phyloP scores from a whole-genome alignment of 2,113 vertebrate species.

The Anseranas semipalmata region DNA sequence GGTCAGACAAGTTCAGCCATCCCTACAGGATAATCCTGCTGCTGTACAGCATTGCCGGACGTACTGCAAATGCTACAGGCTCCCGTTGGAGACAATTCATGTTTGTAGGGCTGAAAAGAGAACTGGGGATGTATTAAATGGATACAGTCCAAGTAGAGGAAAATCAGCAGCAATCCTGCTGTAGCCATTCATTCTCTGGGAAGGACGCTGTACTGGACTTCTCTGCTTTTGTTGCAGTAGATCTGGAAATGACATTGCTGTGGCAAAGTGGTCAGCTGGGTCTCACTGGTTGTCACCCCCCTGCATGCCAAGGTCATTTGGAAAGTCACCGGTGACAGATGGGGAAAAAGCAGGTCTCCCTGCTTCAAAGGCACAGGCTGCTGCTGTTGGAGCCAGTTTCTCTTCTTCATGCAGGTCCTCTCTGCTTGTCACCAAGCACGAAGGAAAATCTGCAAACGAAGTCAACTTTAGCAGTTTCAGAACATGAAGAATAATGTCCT shows the following conservation, averaged over 20 bases:
- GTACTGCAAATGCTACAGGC: neutral
- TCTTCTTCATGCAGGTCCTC: accelerated
- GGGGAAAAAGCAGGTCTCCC: neutral
- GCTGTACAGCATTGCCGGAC: neutral
- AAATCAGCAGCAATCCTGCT: neutral
- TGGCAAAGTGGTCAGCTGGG: neutral
- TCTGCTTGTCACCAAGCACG: neutral
- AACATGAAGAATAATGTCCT: constrained; percentile 32
- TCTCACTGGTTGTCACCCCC: neutral
- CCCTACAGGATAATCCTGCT: neutral
- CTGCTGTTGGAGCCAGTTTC: neutral
- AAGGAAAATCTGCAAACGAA: neutral
- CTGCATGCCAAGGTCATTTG: neutral
- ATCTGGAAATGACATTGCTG: neutral
- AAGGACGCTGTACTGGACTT: neutral
- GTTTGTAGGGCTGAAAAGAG: neutral
- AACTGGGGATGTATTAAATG: neutral
- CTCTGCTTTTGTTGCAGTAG: neutral
- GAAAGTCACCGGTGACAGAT: neutral
- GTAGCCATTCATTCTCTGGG: neutral
- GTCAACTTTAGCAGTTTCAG: neutral
- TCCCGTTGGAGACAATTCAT: neutral
- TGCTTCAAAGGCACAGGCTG: neutral
- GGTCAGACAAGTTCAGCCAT: neutral
- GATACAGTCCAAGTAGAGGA: neutral